Evolutionary conservation across 2,797 vertebrate species (phyloP).

Genomic region (Lutjanus argentimaculatus): DNA sequence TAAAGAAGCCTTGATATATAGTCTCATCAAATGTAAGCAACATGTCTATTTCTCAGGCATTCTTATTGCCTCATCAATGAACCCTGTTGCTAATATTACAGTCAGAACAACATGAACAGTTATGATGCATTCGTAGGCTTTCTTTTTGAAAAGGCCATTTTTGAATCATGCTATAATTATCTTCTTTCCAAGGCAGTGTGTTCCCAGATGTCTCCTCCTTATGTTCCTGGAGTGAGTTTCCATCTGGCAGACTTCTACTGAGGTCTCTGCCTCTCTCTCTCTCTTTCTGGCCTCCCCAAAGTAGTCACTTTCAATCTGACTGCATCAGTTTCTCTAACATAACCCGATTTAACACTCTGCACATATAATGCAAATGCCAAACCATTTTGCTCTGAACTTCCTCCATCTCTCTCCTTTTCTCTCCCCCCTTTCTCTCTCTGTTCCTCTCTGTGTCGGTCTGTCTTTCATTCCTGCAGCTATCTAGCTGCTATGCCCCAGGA

Average conservation of each 20-base stretch:
- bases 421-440: slow-evolving; percentile 45
- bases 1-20: not conserved
- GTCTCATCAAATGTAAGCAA: not conserved
- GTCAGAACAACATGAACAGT: slow-evolving; percentile 19
- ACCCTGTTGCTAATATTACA: slow-evolving; percentile 28
- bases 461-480: slow-evolving; percentile 75
- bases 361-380: slow-evolving; percentile 81
- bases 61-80: slow-evolving; percentile 6
- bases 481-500: slow-evolving; percentile 85
- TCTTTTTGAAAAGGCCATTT: slow-evolving; percentile 58
- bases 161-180: slow-evolving; percentile 73
- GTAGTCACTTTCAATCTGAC: slow-evolving; percentile 82
- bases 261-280: slow-evolving; percentile 14
- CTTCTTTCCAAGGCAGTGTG: slow-evolving; percentile 65
- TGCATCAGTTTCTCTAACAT: slow-evolving; percentile 76
- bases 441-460: slow-evolving; percentile 50
- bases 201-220: slow-evolving; percentile 78
- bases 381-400: slow-evolving; percentile 69
- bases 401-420: slow-evolving; percentile 50
- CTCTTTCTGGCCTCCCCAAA: slow-evolving; percentile 43
- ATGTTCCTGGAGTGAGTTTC: slow-evolving; percentile 80
- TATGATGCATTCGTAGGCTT: slow-evolving; percentile 45
- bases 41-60: not conserved
- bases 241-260: slow-evolving; percentile 71
- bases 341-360: slow-evolving; percentile 80